phyloP scores from a whole-genome alignment of 2,113 vertebrate species.

The Corythoichthys intestinalis region DNA sequence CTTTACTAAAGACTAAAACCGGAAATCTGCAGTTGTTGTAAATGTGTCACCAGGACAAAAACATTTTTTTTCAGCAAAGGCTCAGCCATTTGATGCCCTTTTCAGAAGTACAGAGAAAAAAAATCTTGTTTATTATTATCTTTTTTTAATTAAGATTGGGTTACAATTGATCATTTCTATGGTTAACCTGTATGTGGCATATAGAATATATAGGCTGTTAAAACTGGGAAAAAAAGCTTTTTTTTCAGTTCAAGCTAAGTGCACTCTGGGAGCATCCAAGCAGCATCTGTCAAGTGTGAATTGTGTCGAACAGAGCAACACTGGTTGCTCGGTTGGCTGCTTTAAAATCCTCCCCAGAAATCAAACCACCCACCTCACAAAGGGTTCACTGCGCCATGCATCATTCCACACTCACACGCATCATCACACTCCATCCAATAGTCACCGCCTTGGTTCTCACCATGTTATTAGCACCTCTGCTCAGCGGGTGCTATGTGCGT shows the following conservation, averaged over 20 bases:
- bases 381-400: constrained; percentile 16
- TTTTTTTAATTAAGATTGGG: constrained; percentile 20
- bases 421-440: constrained; percentile 32
- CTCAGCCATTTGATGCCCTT: constrained; percentile 34
- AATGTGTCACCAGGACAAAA: constrained; percentile 53
- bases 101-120: too few relatives aligned
- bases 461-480: constrained; percentile 52
- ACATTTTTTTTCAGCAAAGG: constrained; percentile 43
- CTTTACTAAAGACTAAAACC: constrained; percentile 58
- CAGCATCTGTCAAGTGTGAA: constrained; percentile 3
- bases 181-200: constrained; percentile 22
- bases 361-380: constrained; percentile 24
- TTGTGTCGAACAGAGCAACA: constrained; percentile 13
- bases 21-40: constrained; percentile 50
- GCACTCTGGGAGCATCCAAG: constrained; percentile 8
- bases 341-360: constrained; percentile 20
- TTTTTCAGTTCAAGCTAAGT: not conserved
- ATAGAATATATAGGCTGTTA: constrained; percentile 16
- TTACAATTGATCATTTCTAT: constrained; percentile 29
- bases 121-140: too few relatives aligned
- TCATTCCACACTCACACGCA: constrained; percentile 2
- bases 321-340: constrained; percentile 10
- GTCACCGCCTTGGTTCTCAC: constrained; percentile 14
- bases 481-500: constrained; percentile 27
- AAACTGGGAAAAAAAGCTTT: constrained; percentile 18